Evolutionary conservation across 2,797 vertebrate genomes (phyloP).

Genomic region (Lithobates pipiens): DNA sequence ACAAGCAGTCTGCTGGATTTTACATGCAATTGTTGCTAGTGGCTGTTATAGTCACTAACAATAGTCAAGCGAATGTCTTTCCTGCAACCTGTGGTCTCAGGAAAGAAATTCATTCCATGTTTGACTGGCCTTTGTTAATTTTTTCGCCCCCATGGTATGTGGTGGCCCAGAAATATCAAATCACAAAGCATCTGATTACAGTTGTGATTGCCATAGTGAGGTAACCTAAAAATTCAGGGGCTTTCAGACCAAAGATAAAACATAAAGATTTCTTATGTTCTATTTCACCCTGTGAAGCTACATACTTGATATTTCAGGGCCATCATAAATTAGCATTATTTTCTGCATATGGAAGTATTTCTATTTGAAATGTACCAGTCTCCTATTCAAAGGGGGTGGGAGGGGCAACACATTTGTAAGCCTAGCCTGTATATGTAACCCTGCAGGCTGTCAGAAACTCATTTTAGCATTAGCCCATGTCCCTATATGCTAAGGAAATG

Average conservation of each 20-base stretch:
- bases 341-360: neutral
- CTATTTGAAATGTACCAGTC: neutral
- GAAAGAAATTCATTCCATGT: no score
- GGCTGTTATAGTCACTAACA: no score
- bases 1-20: no score
- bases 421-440: neutral
- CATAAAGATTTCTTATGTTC: neutral
- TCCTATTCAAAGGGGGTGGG: no score
- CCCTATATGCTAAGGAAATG: no score
- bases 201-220: neutral
- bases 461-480: neutral
- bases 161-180: neutral
- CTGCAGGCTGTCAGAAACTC: neutral
- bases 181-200: neutral
- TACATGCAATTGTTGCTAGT: no score
- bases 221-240: no score
- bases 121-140: no score
- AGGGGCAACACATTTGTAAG: neutral
- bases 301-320: neutral
- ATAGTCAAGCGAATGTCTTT: no score
- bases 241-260: neutral
- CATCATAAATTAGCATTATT: neutral
- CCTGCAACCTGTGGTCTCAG: no score
- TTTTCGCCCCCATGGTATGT: no score
- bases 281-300: neutral